Conservation (phyloP, 2,113 vertebrate species). For the Thunnus maccoyii region DNA sequence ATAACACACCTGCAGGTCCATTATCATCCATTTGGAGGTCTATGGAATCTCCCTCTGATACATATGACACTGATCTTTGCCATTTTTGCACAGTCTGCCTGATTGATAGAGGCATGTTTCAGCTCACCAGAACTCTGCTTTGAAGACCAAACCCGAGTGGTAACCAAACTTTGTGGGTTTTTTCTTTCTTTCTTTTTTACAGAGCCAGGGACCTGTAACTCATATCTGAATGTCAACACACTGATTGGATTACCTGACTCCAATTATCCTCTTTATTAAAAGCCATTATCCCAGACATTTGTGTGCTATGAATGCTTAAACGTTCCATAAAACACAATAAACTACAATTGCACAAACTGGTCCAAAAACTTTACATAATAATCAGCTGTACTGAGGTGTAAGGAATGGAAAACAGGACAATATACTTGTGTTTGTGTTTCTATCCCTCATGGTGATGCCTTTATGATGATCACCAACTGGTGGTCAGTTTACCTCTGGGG, state of each 20-base stretch:
- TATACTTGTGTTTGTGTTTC: background rate
- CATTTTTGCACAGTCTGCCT: background rate
- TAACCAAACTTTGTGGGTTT: background rate
- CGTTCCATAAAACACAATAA: background rate
- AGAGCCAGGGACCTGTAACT: background rate
- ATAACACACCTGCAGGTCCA: background rate
- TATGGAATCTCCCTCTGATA: background rate
- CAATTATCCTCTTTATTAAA: slow-evolving; percentile 30
- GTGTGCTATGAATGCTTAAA: background rate
- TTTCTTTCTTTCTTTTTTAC: background rate
- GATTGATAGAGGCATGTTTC: background rate
- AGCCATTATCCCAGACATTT: background rate
- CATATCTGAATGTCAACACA: slow-evolving; percentile 22
- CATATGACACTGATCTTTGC: background rate
- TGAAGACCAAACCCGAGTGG: background rate
- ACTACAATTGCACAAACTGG: background rate
- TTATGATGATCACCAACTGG: slow-evolving; percentile 19
- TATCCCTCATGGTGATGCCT: background rate
- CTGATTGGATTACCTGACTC: slow-evolving; percentile 31
- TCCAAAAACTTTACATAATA: background rate
- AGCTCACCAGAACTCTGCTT: background rate
- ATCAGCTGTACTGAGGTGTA: too few species aligned
- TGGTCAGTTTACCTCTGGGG: background rate
- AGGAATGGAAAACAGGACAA: background rate
- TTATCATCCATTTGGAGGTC: background rate